These are phyloP conservation scores for Tenthredo livida DNA, from an alignment of 2,888 invertebrate species.

Conservation along the genomic window DNA sequence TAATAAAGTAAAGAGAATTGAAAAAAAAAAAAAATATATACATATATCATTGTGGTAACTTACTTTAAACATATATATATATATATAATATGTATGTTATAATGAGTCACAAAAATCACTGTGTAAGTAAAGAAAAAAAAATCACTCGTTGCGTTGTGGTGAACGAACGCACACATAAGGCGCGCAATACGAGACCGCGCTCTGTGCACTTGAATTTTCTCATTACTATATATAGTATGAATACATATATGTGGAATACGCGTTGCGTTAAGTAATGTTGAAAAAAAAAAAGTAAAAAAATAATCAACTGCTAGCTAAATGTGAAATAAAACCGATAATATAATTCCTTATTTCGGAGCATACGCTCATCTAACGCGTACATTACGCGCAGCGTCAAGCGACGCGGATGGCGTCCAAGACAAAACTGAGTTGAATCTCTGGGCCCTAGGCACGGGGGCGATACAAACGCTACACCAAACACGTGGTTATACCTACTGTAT, in stretches of 20 bases:
- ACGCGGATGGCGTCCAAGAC: slow-evolving; percentile 57
- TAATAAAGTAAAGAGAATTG: background rate
- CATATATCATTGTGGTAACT: slow-evolving; percentile 28
- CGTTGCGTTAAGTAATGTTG: background rate
- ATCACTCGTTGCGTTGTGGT: background rate
- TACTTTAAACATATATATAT: background rate
- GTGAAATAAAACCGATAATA: background rate
- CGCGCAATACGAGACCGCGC: background rate
- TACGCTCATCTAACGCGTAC: background rate
- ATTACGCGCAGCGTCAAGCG: slow-evolving; percentile 27
- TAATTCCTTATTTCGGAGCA: background rate
- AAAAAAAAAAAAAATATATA: background rate
- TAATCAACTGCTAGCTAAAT: background rate
- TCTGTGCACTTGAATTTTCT: background rate
- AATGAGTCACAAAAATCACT: slow-evolving; percentile 33
- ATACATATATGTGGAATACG: background rate
- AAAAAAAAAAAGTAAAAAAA: background rate
- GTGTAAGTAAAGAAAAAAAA: background rate
- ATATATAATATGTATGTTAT: too few species aligned
- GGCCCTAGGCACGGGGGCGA: slow-evolving; percentile 55
- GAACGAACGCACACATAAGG: background rate
- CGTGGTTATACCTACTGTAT: slow-evolving; percentile 57
- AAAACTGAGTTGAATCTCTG: slow-evolving; percentile 61
- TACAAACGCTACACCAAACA: slow-evolving; percentile 57
- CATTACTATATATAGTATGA: background rate